A percentile compares a stretch with the other conserved stretches of the same genome.
phyloP scores from a whole-genome alignment of 1,140 invertebrate genomes.

The Choristoneura fumiferana region DNA sequence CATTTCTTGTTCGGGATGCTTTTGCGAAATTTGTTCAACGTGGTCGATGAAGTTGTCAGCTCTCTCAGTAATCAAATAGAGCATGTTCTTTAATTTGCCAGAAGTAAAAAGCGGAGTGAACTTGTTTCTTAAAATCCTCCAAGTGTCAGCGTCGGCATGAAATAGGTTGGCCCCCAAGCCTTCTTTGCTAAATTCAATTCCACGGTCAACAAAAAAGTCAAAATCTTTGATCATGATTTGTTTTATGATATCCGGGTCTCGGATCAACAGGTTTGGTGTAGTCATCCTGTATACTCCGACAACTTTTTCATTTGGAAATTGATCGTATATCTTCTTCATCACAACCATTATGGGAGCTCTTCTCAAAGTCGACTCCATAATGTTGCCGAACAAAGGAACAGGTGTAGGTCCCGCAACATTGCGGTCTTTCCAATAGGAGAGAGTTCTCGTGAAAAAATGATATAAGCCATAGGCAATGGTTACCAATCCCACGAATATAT shows the following conservation, averaged over 20 bases:
- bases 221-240: constrained; percentile 81
- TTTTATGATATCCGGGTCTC: constrained; percentile 81
- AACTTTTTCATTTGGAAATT: constrained; percentile 45
- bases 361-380: constrained; percentile 30
- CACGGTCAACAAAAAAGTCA: constrained; percentile 74
- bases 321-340: constrained; percentile 37
- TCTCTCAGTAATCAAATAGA: constrained; percentile 53
- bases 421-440: constrained; percentile 37
- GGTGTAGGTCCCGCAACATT: constrained; percentile 32
- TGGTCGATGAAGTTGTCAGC: constrained; percentile 49
- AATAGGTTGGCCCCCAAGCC: constrained; percentile 72
- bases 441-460: constrained; percentile 33
- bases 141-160: constrained; percentile 71
- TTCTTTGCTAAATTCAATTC: constrained; percentile 69
- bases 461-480: constrained; percentile 13
- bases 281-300: constrained; percentile 55
- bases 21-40: constrained; percentile 28
- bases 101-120: constrained; percentile 80
- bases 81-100: constrained; percentile 80
- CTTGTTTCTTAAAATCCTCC: constrained; percentile 77
- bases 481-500: neutral
- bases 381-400: constrained; percentile 34
- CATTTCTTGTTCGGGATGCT: constrained; percentile 52
- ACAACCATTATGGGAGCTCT: constrained; percentile 28
- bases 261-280: constrained; percentile 72